These are phyloP conservation scores for Chironomus tepperi DNA, from an alignment of 1,140 invertebrate species.

Conservation along the genomic window DNA sequence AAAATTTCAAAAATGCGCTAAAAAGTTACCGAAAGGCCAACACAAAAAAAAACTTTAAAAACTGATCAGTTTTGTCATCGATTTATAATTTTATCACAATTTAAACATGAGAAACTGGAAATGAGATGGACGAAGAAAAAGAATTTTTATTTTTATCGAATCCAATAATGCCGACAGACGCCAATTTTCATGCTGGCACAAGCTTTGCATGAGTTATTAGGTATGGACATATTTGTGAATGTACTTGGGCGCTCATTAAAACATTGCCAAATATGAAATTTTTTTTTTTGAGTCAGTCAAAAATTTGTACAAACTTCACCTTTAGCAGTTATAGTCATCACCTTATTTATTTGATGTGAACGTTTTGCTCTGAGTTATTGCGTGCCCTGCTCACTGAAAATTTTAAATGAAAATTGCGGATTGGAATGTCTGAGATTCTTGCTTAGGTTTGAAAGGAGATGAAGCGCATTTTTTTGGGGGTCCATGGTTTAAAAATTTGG, in stretches of 20 bases:
- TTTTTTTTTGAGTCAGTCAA: no score
- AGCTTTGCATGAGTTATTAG: constrained; percentile 22
- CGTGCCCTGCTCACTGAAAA: no score
- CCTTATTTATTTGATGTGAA: no score
- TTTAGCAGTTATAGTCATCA: no score
- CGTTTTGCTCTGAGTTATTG: no score
- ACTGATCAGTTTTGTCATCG: not conserved
- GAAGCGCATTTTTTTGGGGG: no score
- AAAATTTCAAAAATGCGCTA: no score
- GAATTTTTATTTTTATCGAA: not conserved
- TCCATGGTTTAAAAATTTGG: no score
- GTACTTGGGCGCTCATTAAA: constrained; percentile 11
- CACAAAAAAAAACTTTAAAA: not conserved
- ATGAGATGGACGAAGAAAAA: not conserved
- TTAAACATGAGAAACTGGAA: constrained; percentile 1
- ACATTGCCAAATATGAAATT: not conserved
- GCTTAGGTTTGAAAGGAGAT: no score
- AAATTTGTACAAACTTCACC: no score
- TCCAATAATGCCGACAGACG: not conserved
- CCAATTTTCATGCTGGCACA: constrained; percentile 10
- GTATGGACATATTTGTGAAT: not conserved
- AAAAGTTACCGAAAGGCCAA: not conserved
- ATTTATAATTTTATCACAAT: constrained; percentile 18
- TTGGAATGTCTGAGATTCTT: no score
- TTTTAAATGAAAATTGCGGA: no score